phyloP scores from a whole-genome alignment of 2,797 vertebrate species.

The Cetoscarus ocellatus region DNA sequence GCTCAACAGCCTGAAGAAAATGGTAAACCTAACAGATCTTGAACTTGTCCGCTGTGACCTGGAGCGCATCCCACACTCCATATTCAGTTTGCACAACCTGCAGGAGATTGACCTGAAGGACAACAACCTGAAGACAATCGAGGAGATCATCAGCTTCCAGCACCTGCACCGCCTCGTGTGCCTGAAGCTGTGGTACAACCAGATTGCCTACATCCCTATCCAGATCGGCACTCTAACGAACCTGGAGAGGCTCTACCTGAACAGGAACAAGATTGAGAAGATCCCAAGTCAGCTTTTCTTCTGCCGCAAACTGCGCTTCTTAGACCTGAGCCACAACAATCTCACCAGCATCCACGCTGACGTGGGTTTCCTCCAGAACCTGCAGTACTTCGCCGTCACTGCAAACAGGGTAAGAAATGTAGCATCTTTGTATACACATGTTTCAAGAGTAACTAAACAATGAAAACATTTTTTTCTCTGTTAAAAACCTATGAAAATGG shows the following conservation, averaged over 20 bases:
- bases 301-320: slow-evolving; percentile 93
- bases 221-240: slow-evolving; percentile 96
- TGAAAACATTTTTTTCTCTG: too few species aligned
- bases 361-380: slow-evolving; percentile 92
- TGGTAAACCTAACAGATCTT: slow-evolving; percentile 97
- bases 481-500: too few species aligned
- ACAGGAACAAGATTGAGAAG: slow-evolving; percentile 97
- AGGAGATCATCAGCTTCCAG: slow-evolving; percentile 99
- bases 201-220: slow-evolving; percentile 98
- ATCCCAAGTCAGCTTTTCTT: slow-evolving; percentile 96
- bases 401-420: slow-evolving; percentile 91
- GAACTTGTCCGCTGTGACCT: slow-evolving; percentile 96
- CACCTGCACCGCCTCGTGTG: slow-evolving; percentile 94
- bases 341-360: slow-evolving; percentile 92
- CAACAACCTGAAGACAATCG: slow-evolving; percentile 98
- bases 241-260: slow-evolving; percentile 95
- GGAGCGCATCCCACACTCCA: slow-evolving; percentile 97
- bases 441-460: too few species aligned
- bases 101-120: slow-evolving; percentile 99
- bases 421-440: background rate
- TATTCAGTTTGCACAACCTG: slow-evolving; percentile 96
- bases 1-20: slow-evolving; percentile 99
- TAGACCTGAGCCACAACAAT: slow-evolving; percentile 98
- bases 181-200: slow-evolving; percentile 98
- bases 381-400: slow-evolving; percentile 95